Evolutionary conservation across 2,113 vertebrate species (phyloP).

Genomic region (Pachypanchax playfairii): DNA sequence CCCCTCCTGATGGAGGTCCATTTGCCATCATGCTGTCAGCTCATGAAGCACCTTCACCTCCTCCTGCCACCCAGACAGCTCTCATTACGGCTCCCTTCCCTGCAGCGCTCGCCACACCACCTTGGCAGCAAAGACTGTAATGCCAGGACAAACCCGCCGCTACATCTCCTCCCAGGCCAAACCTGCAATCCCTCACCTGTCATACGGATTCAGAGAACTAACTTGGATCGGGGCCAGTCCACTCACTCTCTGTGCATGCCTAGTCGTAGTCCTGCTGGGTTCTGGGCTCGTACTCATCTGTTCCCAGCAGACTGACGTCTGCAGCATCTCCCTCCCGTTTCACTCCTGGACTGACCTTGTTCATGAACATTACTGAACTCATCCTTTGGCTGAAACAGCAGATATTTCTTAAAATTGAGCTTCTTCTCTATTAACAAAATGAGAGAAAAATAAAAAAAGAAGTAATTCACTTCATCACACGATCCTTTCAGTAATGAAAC

Average conservation of each 20-base stretch:
- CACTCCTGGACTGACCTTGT: neutral
- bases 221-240: conserved; percentile 58
- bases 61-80: conserved; percentile 27
- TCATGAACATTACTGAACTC: neutral
- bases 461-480: neutral
- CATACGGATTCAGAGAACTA: conserved; percentile 46
- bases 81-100: conserved; percentile 45
- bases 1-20: conserved; percentile 33
- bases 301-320: conserved; percentile 18
- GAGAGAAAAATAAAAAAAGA: neutral
- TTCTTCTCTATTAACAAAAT: neutral
- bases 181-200: conserved; percentile 65
- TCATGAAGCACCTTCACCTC: conserved; percentile 46
- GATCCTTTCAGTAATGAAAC: conserved; percentile 30
- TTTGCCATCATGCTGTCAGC: conserved; percentile 35
- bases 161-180: conserved; percentile 49
- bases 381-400: neutral
- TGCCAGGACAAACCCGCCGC: conserved; percentile 40
- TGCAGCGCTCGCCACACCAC: conserved; percentile 29
- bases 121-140: conserved; percentile 27
- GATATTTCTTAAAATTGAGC: neutral
- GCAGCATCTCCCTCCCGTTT: neutral
- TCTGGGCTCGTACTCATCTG: conserved; percentile 32
- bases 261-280: conserved; percentile 13
- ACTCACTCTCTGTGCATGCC: conserved; percentile 42